Base-by-base conservation (phyloP, 2,888 invertebrate genomes). In the Thera britannica region DNA sequence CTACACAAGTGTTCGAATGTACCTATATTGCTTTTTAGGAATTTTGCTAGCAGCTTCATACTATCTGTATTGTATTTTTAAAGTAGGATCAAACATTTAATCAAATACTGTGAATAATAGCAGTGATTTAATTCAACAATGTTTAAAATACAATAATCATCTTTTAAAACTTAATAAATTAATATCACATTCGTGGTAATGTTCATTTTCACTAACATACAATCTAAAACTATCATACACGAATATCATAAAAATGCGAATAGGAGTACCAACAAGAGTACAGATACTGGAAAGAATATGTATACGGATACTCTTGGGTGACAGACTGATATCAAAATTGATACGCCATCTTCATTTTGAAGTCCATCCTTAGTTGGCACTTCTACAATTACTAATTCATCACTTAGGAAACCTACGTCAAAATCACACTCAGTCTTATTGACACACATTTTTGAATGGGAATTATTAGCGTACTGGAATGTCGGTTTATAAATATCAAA, bases 401-500 rank as follows among this genome's bases (percentile, higher is more conserved):
- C 95, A 70, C 97, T 96, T 73, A 96, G 94, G 80, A 97, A 95
- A 11, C 93, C 90, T 62, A 98, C 94, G 41, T 95, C 92, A 86
- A 98, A 97, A 57, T 95, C 95, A 87, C 98, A 98, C 80, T 96
- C 95, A 0, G 97, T 97, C 80, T 95, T 94, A 89, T 97, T 97
- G 7, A 97, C 88, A 87, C 98, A 98, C 59, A 95, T 95, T 79
- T 95, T 95, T 3, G 95, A 95, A 75, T 94, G 92, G 1, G 95
- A 94, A 76, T 95, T 94, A 83, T 96, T 96, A 51, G 96, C 95
- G 85, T 96, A 97, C 81, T 96, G 96, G 89, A 97, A 97, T 74
- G 97, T 97, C 11, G 97, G 97, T 80, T 97, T 97, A 80, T 96
- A 96, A 81, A 98, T 97, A 89, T 97, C 97, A 84, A 98, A 97